These are phyloP conservation scores for Drosophila neotestacea DNA, from an alignment of 2,888 invertebrate genomes.

Conservation along the genomic window DNA sequence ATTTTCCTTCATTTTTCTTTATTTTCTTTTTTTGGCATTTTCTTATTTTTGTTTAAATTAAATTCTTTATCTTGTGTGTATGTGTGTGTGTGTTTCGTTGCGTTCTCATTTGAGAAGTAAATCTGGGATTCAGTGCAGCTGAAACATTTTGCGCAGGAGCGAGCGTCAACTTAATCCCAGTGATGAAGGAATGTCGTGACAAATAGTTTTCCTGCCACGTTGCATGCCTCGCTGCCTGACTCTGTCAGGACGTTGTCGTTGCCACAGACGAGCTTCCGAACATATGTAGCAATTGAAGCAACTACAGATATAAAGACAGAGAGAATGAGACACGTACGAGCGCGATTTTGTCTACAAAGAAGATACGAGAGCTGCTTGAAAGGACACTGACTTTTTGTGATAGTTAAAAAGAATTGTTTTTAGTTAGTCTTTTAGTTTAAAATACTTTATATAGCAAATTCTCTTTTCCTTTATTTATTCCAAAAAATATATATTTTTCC, in stretches of 20 bases:
- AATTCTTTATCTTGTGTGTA: constrained; percentile 5
- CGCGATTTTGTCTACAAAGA: constrained; percentile 71
- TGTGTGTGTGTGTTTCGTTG: neutral
- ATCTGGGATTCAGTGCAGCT: constrained; percentile 46
- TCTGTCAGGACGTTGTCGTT: constrained; percentile 12
- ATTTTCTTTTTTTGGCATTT: neutral
- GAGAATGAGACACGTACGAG: constrained; percentile 43
- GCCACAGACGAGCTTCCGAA: constrained; percentile 37
- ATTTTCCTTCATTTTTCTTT: neutral
- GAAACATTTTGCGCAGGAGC: constrained; percentile 30
- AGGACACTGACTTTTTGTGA: too few relatives aligned
- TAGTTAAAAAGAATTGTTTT: too few relatives aligned
- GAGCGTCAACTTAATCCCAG: constrained; percentile 70
- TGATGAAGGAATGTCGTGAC: constrained; percentile 77
- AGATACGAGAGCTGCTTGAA: constrained; percentile 31
- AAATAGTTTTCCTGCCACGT: constrained; percentile 74
- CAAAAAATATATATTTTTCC: too few relatives aligned
- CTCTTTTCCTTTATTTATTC: too few relatives aligned
- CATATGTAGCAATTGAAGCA: constrained; percentile 55
- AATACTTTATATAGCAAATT: too few relatives aligned
- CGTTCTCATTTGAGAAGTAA: constrained; percentile 37
- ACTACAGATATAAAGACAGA: constrained; percentile 13
- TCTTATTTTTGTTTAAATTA: constrained; percentile 14
- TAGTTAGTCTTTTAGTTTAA: too few relatives aligned
- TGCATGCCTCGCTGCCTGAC: constrained; percentile 26